Conservation (phyloP, 1,140 invertebrate species). For the Phymastichus coffea region DNA sequence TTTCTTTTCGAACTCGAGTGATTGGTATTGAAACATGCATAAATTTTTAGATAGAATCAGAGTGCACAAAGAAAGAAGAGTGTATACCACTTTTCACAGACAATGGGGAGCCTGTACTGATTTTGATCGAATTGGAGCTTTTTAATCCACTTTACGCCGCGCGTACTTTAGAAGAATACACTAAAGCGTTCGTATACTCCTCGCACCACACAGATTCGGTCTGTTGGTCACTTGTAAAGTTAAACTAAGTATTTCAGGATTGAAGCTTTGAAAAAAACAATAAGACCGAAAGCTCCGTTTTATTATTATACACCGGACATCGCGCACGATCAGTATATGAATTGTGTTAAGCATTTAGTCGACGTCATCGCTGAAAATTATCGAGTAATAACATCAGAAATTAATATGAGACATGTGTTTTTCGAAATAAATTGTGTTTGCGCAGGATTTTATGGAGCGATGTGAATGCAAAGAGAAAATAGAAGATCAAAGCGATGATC, state of each 20-base stretch:
- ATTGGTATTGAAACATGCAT: no score
- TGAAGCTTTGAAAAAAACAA: constrained; percentile 11
- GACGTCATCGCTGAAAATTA: constrained; percentile 37
- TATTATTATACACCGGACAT: no score
- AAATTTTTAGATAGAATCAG: no score
- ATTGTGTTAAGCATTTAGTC: constrained; percentile 33
- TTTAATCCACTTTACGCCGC: constrained; percentile 28
- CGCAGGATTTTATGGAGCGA: constrained; percentile 9
- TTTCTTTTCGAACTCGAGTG: no score
- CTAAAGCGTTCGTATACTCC: constrained; percentile 22
- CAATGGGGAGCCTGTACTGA: constrained; percentile 31
- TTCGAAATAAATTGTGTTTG: neutral
- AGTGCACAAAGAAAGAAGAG: no score
- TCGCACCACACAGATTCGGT: neutral
- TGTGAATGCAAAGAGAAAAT: neutral
- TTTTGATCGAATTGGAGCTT: constrained; percentile 40
- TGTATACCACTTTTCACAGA: constrained; percentile 30
- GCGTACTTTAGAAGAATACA: constrained; percentile 26
- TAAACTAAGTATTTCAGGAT: neutral
- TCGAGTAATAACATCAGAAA: constrained; percentile 27
- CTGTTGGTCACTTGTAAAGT: neutral
- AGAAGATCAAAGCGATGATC: neutral
- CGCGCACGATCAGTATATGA: no score
- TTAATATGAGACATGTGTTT: neutral
- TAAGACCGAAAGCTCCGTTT: neutral